A percentile compares a stretch with the other conserved stretches of the same genome.
phyloP scores from a whole-genome alignment of 2,888 invertebrate genomes.

The Drepanosiphum platanoidis region DNA sequence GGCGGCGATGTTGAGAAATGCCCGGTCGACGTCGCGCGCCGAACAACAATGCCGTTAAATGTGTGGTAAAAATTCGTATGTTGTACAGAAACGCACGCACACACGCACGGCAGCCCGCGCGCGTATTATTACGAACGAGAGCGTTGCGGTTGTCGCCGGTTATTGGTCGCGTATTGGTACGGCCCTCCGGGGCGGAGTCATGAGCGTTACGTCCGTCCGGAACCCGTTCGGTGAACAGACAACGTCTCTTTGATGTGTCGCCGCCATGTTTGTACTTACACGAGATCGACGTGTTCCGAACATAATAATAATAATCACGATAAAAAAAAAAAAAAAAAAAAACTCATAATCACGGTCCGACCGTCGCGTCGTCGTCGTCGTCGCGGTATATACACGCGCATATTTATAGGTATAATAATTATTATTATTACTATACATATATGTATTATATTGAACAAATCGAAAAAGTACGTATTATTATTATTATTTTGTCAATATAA shows the following conservation, averaged over 20 bases:
- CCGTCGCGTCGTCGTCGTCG: neutral
- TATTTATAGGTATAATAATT: too few species aligned
- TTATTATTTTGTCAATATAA: too few species aligned
- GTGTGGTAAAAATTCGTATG: neutral
- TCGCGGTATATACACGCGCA: too few species aligned
- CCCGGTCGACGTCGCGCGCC: neutral
- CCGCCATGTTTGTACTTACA: conserved; percentile 62
- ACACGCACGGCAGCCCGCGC: neutral
- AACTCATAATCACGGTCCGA: neutral
- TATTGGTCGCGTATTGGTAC: conserved; percentile 55
- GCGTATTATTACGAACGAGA: neutral
- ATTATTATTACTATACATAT: too few species aligned
- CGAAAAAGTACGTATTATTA: too few species aligned
- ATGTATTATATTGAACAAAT: too few species aligned
- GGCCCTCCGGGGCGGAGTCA: conserved; percentile 58
- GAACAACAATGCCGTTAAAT: neutral
- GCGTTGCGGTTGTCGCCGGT: conserved; percentile 46
- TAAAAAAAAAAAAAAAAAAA: neutral
- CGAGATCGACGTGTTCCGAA: conserved; percentile 50
- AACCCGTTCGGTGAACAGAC: conserved; percentile 60
- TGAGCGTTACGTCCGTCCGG: conserved; percentile 42
- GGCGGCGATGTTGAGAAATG: too few species aligned
- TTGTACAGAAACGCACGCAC: neutral
- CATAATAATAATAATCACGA: conserved; percentile 29
- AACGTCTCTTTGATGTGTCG: conserved; percentile 60